Percentiles rank a stretch among this genome's conserved stretches.
phyloP scores from a whole-genome alignment of 2,888 invertebrate genomes.

The Rapana venosa region DNA sequence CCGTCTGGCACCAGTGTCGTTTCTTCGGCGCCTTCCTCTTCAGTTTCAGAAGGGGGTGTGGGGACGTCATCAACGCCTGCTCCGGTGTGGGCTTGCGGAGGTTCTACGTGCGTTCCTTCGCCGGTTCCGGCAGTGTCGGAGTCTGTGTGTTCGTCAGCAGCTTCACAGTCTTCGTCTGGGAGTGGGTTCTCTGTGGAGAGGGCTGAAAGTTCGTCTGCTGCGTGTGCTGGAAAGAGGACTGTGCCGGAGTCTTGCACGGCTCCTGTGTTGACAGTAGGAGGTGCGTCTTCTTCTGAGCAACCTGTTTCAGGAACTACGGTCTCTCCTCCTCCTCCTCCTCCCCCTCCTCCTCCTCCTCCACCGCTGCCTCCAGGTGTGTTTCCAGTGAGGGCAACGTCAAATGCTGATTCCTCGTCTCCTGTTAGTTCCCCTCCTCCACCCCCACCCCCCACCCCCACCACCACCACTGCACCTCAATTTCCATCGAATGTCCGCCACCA shows the following conservation, averaged over 20 bases:
- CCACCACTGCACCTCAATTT: slow-evolving; percentile 55
- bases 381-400: slow-evolving; percentile 38
- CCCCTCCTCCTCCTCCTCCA: slow-evolving; percentile 74
- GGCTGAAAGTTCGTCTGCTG: neutral
- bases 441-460: slow-evolving; percentile 60
- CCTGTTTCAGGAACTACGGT: neutral
- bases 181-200: neutral
- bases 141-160: neutral
- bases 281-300: neutral
- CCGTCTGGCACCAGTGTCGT: neutral
- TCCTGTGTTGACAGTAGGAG: neutral
- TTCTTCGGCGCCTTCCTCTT: neutral
- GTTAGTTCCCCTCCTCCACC: slow-evolving; percentile 73
- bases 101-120: neutral
- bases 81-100: neutral
- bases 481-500: slow-evolving; percentile 58
- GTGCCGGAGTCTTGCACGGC: neutral
- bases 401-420: neutral
- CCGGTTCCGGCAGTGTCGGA: neutral
- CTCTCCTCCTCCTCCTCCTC: slow-evolving; percentile 72
- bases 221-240: neutral
- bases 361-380: slow-evolving; percentile 75
- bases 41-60: neutral
- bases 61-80: neutral
- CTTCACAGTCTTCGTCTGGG: neutral